A percentile compares a stretch with the other conserved stretches of the same genome.
phyloP scores from a whole-genome alignment of 2,797 vertebrate genomes.

The Oreochromis mossambicus region DNA sequence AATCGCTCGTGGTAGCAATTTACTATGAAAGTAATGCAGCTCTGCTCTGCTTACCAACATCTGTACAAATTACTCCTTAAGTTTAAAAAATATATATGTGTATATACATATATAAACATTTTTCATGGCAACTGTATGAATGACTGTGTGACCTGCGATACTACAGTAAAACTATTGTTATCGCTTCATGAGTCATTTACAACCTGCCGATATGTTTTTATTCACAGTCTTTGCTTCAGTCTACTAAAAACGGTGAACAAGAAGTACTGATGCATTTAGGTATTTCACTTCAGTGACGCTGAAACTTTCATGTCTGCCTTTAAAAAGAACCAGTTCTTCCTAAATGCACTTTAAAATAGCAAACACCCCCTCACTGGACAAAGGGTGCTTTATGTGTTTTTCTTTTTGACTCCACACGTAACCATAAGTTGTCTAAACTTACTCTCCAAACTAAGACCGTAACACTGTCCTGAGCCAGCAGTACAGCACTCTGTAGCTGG shows the following conservation, averaged over 20 bases:
- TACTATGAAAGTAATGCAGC: background rate
- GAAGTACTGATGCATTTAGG: background rate
- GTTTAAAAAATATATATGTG: background rate
- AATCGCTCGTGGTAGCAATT: background rate
- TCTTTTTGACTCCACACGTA: background rate
- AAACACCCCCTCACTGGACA: background rate
- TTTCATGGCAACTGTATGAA: background rate
- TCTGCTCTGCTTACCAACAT: background rate
- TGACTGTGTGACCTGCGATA: background rate
- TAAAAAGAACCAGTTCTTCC: conserved; percentile 9
- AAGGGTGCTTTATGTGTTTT: background rate
- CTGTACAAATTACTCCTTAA: background rate
- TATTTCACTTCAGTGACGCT: background rate
- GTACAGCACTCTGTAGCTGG: background rate
- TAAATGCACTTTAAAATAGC: background rate
- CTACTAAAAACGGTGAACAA: background rate
- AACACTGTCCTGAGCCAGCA: background rate
- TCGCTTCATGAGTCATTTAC: background rate
- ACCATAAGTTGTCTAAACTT: background rate
- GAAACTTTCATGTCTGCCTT: background rate
- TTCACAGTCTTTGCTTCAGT: background rate
- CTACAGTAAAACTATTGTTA: background rate
- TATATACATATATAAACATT: rapidly evolving
- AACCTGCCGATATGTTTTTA: background rate
- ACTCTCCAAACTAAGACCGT: background rate